Evolutionary conservation across 2,797 vertebrate species (phyloP).

Genomic region (Triplophysa yarkandensis): DNA sequence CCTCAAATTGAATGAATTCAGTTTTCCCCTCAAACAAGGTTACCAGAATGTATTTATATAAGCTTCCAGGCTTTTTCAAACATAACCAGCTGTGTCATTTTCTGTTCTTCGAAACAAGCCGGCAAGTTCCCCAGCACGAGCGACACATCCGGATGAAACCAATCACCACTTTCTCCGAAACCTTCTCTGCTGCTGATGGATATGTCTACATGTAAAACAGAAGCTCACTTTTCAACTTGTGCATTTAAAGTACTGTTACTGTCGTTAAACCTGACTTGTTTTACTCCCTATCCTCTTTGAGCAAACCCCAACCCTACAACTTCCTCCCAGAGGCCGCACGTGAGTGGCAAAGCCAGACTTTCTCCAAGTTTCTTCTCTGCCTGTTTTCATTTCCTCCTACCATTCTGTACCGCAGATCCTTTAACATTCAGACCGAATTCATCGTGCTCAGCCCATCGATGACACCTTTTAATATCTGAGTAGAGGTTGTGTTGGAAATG

Average conservation of each 20-base stretch:
- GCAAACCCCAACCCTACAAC: not conserved
- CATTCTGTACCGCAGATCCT: slow-evolving; percentile 53
- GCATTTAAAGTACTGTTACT: slow-evolving; percentile 8
- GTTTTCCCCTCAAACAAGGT: not conserved
- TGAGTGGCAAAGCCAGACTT: slow-evolving; percentile 30
- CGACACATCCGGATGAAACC: slow-evolving; percentile 5
- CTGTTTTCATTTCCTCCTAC: slow-evolving; percentile 30
- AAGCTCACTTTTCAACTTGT: slow-evolving; percentile 13
- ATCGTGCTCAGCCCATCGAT: slow-evolving; percentile 68
- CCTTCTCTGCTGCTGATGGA: not conserved
- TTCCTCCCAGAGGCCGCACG: slow-evolving; percentile 14
- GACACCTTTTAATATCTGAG: slow-evolving; percentile 85
- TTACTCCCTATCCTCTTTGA: not conserved
- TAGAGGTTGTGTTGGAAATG: slow-evolving; percentile 70
- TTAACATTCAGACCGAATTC: slow-evolving; percentile 81
- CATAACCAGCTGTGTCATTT: slow-evolving; percentile 4
- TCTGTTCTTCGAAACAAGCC: not conserved
- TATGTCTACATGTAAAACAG: slow-evolving; percentile 21
- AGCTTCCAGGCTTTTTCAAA: not conserved
- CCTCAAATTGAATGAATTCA: not conserved
- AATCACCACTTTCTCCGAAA: slow-evolving; percentile 13
- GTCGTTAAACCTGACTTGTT: slow-evolving; percentile 28
- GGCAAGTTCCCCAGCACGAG: slow-evolving; percentile 4
- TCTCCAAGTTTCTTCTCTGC: not conserved
- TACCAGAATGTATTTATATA: not conserved